Evolutionary conservation across 2,113 vertebrate genomes (phyloP), one percentile per base, ranked within the genome.

Genomic region (Globicephala melas): DNA sequence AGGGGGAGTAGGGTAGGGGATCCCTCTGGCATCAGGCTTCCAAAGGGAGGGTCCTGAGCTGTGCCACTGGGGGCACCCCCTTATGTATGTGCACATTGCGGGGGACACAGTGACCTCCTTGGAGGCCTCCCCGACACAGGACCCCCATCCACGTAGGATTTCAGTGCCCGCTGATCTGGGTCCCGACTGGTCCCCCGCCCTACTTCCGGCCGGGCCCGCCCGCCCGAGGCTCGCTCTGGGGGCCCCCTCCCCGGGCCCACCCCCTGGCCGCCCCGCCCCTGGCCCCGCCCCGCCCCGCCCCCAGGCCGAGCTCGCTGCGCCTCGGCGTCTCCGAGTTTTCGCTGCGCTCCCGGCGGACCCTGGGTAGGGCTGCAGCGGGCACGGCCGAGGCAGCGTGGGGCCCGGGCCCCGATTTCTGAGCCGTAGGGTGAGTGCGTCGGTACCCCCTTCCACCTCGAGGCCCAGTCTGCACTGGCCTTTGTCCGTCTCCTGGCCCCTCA

Each of bases 371-470:
- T 44, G 86, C 79, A 8, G 82, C 47, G 41, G 70, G 80, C 87
- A 70, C 67, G 0, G 58, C 79, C 50, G 36, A 31, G 36, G 67
- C 82, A 21, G 60, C 68, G 84, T 50, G 53, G 84, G 91, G 36
- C 84, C 20, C 4, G 26, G 87, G 47, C 70, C 76, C 60, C n/a
- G 60, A 36, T 17, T 77, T 93, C 36, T 28, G 25, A 33, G 86
- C 89, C 50, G 31, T 47, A 60, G 89, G 96, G 97, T 97, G 96
- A 98, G 97, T 97, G 96, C 73, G 41, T 63, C 26, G 28, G 84
- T 41, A n/a, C 1, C 88, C 55, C 26, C 31, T 47, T 23, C 18
- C 55, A 21, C 12, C n/a, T 41, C 50, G 3, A 60, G 86, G 62
- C 67, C 74, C 9, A 0, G 53, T 25, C 76, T 50, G 20, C 25